These are phyloP conservation scores for Morbakka virulenta DNA, from an alignment of 30 jellyfish, hydroid and myxozoan species.

Conservation along the genomic window DNA sequence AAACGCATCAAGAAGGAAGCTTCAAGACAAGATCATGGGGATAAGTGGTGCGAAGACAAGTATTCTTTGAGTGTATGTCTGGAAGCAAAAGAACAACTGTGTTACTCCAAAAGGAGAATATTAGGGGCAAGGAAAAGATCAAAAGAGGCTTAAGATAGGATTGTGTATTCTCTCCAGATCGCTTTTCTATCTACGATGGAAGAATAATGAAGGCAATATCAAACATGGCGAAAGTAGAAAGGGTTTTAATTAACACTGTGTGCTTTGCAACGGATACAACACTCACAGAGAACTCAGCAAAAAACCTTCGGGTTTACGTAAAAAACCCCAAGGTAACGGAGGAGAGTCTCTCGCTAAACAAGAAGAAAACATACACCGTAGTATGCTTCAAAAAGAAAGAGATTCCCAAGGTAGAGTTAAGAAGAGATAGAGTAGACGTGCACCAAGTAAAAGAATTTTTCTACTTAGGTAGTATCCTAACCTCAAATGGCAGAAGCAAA, in stretches of 20 bases:
- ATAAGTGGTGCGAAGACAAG: no score
- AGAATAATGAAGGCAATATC: not conserved
- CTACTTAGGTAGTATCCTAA: slow-evolving; percentile 10
- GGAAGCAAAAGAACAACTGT: no score
- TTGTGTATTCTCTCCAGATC: no score
- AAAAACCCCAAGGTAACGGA: not conserved
- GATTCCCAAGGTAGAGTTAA: not conserved
- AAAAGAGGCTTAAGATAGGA: no score
- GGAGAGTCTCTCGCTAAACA: not conserved
- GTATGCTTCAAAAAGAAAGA: slow-evolving; percentile 10
- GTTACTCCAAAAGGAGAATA: no score
- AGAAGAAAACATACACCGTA: not conserved
- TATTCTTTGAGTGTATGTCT: no score
- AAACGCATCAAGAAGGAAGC: no score
- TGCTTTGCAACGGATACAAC: slow-evolving; percentile 35
- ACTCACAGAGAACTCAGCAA: slow-evolving; percentile 17
- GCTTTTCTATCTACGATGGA: no score
- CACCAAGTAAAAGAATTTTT: slow-evolving; percentile 6
- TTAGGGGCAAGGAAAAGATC: no score
- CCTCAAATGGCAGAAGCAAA: not conserved
- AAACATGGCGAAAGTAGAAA: slow-evolving; percentile 1
- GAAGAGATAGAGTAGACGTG: not conserved
- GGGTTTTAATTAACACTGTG: slow-evolving; percentile 3
- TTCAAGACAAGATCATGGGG: no score
- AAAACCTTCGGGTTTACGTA: slow-evolving; percentile 6